These are phyloP conservation scores for Brachionus plicatilis DNA, from an alignment of 1,140 invertebrate genomes.

Conservation along the genomic window DNA sequence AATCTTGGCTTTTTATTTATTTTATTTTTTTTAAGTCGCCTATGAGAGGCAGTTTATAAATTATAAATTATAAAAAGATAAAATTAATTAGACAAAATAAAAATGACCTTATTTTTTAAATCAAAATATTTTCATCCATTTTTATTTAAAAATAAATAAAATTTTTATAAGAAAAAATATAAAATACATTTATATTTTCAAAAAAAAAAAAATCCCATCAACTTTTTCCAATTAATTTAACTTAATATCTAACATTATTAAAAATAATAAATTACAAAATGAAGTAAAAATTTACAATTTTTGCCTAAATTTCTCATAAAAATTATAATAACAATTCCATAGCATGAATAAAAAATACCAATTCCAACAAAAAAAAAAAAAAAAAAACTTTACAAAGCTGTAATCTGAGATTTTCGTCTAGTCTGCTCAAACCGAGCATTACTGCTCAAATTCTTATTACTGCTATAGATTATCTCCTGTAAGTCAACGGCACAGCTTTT, in stretches of 20 bases:
- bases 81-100: too few species aligned
- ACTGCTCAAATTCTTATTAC: background rate
- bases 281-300: background rate
- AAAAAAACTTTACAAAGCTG: conserved; percentile 22
- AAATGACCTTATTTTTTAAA: too few species aligned
- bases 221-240: background rate
- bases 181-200: background rate
- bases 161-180: background rate
- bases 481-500: conserved; percentile 31
- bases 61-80: too few species aligned
- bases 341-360: background rate
- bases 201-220: background rate
- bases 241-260: background rate
- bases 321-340: background rate
- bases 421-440: background rate
- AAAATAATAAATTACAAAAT: background rate
- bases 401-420: conserved; percentile 12
- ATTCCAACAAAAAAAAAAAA: background rate
- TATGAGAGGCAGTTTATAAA: too few species aligned
- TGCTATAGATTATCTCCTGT: conserved; percentile 12
- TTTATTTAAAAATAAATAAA: background rate
- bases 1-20: too few species aligned
- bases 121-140: background rate
- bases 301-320: background rate
- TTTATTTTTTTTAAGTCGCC: too few species aligned